Evolutionary conservation across 1,140 invertebrate genomes (phyloP), one percentile per base, ranked within the genome.

Genomic region (Zaprionus gabonicus): DNA sequence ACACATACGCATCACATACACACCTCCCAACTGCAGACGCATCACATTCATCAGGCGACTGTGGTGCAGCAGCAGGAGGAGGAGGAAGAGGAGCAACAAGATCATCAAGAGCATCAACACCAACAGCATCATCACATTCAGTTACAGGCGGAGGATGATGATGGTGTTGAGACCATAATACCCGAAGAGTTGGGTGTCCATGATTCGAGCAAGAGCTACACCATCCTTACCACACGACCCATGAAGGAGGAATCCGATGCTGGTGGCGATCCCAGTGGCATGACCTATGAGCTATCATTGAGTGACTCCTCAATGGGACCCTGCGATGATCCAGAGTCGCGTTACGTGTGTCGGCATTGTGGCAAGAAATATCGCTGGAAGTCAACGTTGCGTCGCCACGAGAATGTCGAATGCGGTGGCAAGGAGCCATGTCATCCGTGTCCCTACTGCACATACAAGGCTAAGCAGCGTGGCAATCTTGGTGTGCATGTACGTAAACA

Each of bases 341-440:
- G 96, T 91, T 97, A 96, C 91, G 94, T 96, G 27, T 97, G 96
- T 84, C 93, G 96, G 53, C 96, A 96, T 83, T 97, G 96, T 93
- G 96, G 96, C 49, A 97, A 97, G 90, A 94, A 95, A 27, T 97
- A 97, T 90, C 94, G 96, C 79, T 97, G 96, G 96, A 97, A 97
- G 91, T 96, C 96, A 15, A 97, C 96, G 63, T 94, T 97, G 94
- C 94, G 96, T 0, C 94, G 96, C 7, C 97, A 98, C 93, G 96
- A 97, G 91, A 96, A 95, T 92, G 96, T 97, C 71, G 97, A 97
- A 92, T 98, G 97, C 92, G 96, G 97, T n/a, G 96, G 96, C 63
- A 97, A 97, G 91, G 95, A 96, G 71, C 96, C 96, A 1, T 95
- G 96, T 53, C 97, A 97, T 92, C 95, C 96, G 28, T 97, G 97